These are phyloP conservation scores for Muntiacus reevesi DNA, from an alignment of 2,113 vertebrate genomes.

Conservation along the genomic window DNA sequence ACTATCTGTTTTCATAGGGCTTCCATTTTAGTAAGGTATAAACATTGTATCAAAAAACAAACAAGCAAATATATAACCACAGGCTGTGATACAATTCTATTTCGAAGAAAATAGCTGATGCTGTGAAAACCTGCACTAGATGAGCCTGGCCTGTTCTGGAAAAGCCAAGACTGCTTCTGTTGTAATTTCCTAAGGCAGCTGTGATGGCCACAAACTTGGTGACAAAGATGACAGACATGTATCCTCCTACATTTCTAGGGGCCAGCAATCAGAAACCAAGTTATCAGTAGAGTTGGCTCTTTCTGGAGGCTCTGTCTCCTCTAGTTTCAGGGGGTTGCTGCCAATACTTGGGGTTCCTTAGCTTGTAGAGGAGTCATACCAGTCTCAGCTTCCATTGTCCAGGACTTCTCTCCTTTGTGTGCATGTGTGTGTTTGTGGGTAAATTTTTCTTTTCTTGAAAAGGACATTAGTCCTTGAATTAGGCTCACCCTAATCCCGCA, in stretches of 20 bases:
- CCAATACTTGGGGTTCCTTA: background rate
- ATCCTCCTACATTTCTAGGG: background rate
- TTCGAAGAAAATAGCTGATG: background rate
- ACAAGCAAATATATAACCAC: background rate
- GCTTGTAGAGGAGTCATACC: background rate
- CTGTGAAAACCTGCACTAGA: background rate
- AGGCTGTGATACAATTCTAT: background rate
- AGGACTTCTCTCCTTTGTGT: background rate
- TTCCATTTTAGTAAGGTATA: background rate
- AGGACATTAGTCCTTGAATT: background rate
- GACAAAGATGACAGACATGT: background rate
- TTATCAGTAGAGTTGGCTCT: background rate
- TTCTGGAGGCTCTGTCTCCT: background rate
- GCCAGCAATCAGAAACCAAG: background rate
- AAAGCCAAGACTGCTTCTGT: background rate
- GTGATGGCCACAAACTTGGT: background rate
- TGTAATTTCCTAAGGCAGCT: background rate
- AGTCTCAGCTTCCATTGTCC: background rate
- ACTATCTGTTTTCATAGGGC: background rate
- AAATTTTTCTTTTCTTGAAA: background rate
- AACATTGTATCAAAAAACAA: background rate
- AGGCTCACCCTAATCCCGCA: background rate
- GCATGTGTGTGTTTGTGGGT: background rate
- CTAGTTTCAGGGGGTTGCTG: background rate
- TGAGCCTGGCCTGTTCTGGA: background rate